Evolutionary conservation across 2,797 vertebrate species (phyloP), one percentile per base, ranked within the genome.

Genomic region (Bufotes viridis): DNA sequence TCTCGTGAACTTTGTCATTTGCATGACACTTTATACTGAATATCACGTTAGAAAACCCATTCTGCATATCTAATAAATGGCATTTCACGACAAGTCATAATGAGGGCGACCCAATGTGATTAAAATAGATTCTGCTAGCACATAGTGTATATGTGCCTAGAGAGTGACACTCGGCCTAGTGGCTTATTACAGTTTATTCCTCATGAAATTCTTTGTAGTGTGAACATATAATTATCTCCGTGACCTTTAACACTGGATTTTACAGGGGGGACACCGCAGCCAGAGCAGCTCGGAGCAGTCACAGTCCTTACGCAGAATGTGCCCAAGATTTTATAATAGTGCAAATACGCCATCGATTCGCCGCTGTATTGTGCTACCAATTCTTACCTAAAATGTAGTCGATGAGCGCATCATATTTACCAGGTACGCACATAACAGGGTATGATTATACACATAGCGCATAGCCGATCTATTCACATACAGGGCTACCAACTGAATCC

Each of bases 161-260:
- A 18, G 20, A 51, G 22, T 51, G n/a, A 63, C 24, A 53, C 72
- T 78, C 17, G 78, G 88, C 88, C 88, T 89, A 89, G 72, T 53
- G 34, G 18, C 51, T 72, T 72, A 58, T 86, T 82, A 53, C 67
- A 26, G 34, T 20, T 29, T 7, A 51, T 76, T 69, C 20, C n/a
- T 53, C 26, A 84, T 70, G 13, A 49, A 29, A 55, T 14, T 49
- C 60, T 82, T 17, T n/a, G 12, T n/a, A 70, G 61, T 83, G 57
- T 51, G 57, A 89, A 60, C 79, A 82, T 61, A 18, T 80, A 61
- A 82, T 87, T 58, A 87, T 65, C 80, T 61, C 17, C 11, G 63
- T 84, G 88, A 89, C 88, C 85, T 89, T 83, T 86, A 57, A 24
- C 72, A 82, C 58, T 42, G 65, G 67, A 81, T 74, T 81, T 53